These are phyloP conservation scores for Pipistrellus kuhlii DNA, from an alignment of 2,797 vertebrate species.

Conservation along the genomic window DNA sequence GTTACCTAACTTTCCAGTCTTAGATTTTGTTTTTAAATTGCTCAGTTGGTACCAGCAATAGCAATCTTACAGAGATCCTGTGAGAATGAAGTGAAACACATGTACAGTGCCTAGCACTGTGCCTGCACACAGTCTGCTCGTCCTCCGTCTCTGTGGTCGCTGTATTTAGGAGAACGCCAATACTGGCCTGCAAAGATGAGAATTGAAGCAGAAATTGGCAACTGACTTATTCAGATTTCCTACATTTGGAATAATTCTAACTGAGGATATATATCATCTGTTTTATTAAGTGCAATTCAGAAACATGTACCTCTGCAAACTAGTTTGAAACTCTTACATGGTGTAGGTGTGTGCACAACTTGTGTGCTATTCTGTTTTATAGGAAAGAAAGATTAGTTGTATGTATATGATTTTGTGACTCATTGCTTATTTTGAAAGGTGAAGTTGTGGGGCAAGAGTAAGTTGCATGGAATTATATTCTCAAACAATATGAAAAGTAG, in stretches of 20 bases:
- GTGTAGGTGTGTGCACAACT: neutral
- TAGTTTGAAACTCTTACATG: neutral
- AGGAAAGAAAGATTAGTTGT: neutral
- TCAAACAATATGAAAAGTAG: neutral
- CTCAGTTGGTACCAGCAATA: neutral
- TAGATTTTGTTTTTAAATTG: neutral
- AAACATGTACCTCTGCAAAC: neutral
- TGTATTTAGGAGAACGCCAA: neutral
- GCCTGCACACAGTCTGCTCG: rapidly evolving
- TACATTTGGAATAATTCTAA: neutral
- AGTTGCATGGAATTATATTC: neutral
- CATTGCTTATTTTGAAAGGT: neutral
- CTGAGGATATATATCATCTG: neutral
- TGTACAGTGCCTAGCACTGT: neutral
- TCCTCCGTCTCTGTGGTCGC: rapidly evolving
- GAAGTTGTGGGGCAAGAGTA: neutral
- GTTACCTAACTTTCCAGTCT: neutral
- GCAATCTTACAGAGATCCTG: neutral
- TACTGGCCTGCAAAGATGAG: neutral
- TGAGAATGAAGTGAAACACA: neutral
- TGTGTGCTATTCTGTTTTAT: neutral
- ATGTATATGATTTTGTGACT: neutral
- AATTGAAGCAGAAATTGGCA: neutral
- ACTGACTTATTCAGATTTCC: neutral
- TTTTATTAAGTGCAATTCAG: neutral